Percentiles rank a stretch among this genome's conserved stretches.
Evolutionary conservation across 2,888 invertebrate genomes (phyloP).

Genomic region (Drosophila nr. fundita): DNA sequence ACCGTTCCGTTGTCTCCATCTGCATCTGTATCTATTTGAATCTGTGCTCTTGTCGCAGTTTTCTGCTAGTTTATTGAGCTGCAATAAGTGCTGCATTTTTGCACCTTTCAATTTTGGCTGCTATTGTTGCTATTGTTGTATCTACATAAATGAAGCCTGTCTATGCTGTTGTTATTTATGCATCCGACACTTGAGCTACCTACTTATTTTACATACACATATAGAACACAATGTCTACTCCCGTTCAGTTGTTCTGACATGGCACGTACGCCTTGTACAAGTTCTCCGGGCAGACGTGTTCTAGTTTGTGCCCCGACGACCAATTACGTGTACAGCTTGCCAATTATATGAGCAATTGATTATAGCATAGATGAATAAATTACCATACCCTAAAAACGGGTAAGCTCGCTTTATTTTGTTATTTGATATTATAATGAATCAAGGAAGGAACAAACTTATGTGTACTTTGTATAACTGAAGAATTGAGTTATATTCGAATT

Average conservation of each 20-base stretch:
- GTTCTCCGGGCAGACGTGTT: constrained; percentile 63
- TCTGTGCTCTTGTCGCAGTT: constrained; percentile 47
- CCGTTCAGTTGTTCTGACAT: constrained; percentile 54
- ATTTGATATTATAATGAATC: not conserved
- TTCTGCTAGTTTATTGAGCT: constrained; percentile 73
- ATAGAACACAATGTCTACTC: constrained; percentile 64
- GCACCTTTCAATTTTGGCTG: constrained; percentile 61
- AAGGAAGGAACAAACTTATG: not conserved
- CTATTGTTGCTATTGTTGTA: constrained; percentile 31
- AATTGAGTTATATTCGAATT: not conserved
- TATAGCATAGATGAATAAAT: constrained; percentile 48
- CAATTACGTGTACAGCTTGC: constrained; percentile 71
- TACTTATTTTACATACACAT: constrained; percentile 38
- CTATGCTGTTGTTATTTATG: constrained; percentile 64
- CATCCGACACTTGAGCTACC: constrained; percentile 40
- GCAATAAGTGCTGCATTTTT: constrained; percentile 51
- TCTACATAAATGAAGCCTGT: constrained; percentile 19
- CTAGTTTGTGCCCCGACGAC: constrained; percentile 64
- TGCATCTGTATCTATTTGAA: constrained; percentile 20
- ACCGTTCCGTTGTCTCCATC: constrained; percentile 49
- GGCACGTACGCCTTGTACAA: constrained; percentile 62
- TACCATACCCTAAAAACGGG: constrained; percentile 37
- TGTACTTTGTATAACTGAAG: not conserved
- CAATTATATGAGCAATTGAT: constrained; percentile 46
- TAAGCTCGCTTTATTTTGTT: not conserved